Percentiles rank a stretch among this genome's conserved stretches.
phyloP scores from a whole-genome alignment of 2,888 invertebrate genomes.

The Alsophila aescularia region DNA sequence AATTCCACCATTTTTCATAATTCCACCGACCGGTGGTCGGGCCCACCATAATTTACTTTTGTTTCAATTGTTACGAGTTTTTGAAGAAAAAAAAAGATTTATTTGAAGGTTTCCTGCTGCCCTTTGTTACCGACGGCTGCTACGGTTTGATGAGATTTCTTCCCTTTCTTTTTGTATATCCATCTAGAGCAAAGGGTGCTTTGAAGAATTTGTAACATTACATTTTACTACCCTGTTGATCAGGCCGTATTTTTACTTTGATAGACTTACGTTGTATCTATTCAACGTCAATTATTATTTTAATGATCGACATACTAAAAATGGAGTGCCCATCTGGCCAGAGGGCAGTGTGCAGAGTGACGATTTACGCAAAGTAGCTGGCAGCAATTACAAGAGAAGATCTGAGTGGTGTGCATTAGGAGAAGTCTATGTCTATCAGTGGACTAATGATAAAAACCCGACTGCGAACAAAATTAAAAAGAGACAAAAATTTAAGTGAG shows the following conservation, averaged over 20 bases:
- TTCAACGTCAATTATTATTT: too few relatives aligned
- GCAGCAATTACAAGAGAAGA: too few relatives aligned
- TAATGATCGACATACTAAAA: too few relatives aligned
- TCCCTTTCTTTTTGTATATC: constrained; percentile 28
- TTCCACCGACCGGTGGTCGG: constrained; percentile 53
- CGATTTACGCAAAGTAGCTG: too few relatives aligned
- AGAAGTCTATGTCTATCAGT: too few relatives aligned
- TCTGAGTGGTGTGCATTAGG: too few relatives aligned
- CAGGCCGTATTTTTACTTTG: neutral
- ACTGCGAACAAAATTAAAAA: too few relatives aligned
- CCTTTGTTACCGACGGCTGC: constrained; percentile 51
- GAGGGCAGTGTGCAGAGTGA: too few relatives aligned
- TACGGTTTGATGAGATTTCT: constrained; percentile 55
- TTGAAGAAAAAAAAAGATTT: constrained; percentile 64
- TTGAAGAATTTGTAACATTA: constrained; percentile 18
- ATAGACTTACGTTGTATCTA: neutral
- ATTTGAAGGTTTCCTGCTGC: constrained; percentile 57
- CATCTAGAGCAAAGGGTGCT: constrained; percentile 16
- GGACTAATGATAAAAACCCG: too few relatives aligned
- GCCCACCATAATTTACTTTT: constrained; percentile 76
- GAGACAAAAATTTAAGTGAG: too few relatives aligned
- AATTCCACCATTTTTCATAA: constrained; percentile 71
- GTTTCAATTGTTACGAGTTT: constrained; percentile 79
- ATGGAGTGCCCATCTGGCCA: too few relatives aligned
- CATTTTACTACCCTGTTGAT: constrained; percentile 10